Evolutionary conservation across 2,888 invertebrate species (phyloP).

Genomic region (Dicycla oo): DNA sequence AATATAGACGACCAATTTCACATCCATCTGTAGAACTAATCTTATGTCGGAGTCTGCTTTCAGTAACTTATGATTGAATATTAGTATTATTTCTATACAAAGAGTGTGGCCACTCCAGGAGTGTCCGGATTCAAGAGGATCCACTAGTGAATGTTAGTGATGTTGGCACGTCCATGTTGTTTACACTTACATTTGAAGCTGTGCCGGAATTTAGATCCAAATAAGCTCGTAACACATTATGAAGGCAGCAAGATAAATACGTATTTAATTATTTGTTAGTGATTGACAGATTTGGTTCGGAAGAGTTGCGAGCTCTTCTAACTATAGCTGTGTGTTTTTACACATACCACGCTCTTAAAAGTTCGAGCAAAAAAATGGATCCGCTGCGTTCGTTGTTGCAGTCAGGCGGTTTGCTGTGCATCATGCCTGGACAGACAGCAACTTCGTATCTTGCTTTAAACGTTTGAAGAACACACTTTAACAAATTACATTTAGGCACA

Average conservation of each 20-base stretch:
- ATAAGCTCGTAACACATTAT: not conserved
- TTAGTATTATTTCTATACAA: not conserved
- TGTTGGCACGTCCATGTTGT: not conserved
- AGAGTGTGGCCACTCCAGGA: not conserved
- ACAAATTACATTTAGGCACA: slow-evolving; percentile 11
- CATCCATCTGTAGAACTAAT: not conserved
- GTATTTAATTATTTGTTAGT: not conserved
- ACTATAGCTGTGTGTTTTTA: not conserved
- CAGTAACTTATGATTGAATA: not conserved
- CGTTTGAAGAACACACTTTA: slow-evolving; percentile 8
- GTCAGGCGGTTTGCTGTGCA: not conserved
- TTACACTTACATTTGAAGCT: slow-evolving; percentile 4
- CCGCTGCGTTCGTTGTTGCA: not conserved
- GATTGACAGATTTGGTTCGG: not conserved
- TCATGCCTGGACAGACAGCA: not conserved
- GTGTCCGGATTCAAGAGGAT: not conserved
- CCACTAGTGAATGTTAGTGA: slow-evolving; percentile 6
- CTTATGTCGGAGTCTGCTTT: not conserved
- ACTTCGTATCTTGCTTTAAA: not conserved
- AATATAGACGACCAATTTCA: slow-evolving; percentile 9
- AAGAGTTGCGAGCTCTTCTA: slow-evolving; percentile 8
- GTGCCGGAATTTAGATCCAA: slow-evolving; percentile 1
- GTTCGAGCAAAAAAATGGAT: too few species aligned
- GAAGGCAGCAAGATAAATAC: not conserved
- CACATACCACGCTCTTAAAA: too few species aligned